Percentiles rank a stretch among this genome's conserved stretches.
Conservation (phyloP, 2,888 invertebrate genomes). For the Synergus umbraculus region DNA sequence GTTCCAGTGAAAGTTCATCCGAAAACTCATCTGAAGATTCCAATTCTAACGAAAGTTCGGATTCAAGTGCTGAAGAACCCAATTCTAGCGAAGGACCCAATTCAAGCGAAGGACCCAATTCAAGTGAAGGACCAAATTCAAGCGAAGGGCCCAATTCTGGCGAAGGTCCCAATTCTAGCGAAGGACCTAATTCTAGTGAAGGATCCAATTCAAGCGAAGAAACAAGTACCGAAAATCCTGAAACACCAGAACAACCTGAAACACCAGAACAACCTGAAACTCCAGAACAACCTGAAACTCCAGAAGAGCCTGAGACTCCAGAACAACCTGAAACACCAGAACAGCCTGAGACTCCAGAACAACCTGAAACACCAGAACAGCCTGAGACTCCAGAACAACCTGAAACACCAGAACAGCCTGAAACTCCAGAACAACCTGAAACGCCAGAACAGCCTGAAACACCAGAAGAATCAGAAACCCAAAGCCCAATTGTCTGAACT, state of each 20-base stretch:
- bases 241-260: neutral
- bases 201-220: neutral
- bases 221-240: neutral
- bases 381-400: slow-evolving; percentile 4
- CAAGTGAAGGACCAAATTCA: neutral
- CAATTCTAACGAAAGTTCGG: neutral
- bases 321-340: neutral
- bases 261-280: neutral
- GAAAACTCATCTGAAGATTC: neutral
- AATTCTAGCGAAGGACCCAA: neutral
- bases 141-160: neutral
- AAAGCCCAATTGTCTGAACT: neutral
- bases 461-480: slow-evolving; percentile 9
- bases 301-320: neutral
- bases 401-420: neutral
- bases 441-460: neutral
- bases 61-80: neutral
- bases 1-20: neutral
- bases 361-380: neutral
- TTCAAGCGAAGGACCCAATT: neutral
- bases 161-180: neutral
- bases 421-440: neutral
- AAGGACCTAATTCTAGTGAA: neutral
- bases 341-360: neutral
- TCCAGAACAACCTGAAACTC: neutral